Conservation (phyloP, 2,113 vertebrate genomes). For the Lota lota region DNA sequence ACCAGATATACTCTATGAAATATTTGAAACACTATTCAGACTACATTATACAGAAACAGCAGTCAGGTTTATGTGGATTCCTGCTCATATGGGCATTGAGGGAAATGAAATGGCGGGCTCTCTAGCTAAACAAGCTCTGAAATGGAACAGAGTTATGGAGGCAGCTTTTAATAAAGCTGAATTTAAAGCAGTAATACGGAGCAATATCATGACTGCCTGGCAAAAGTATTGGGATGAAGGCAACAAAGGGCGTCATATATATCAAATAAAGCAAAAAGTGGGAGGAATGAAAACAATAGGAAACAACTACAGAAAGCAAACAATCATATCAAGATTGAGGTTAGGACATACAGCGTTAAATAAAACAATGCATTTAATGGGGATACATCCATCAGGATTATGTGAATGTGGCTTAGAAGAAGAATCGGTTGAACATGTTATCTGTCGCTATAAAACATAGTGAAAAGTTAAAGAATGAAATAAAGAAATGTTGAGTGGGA, state of each 20-base stretch:
- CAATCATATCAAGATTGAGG: neutral
- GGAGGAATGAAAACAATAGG: neutral
- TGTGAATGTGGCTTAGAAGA: neutral
- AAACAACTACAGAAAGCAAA: neutral
- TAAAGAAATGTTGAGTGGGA: no score
- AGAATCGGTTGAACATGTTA: neutral
- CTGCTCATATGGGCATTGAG: neutral
- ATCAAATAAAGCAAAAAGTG: neutral
- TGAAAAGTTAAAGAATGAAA: no score
- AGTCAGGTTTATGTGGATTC: neutral
- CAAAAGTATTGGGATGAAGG: no score
- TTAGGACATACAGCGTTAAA: neutral
- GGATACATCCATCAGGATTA: no score
- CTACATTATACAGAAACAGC: neutral
- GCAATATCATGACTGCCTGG: no score
- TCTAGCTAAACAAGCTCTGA: no score
- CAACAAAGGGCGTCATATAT: neutral
- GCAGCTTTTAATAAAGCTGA: no score
- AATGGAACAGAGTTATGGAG: no score
- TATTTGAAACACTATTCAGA: neutral
- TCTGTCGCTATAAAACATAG: neutral
- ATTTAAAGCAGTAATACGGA: no score
- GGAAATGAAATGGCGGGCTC: no score
- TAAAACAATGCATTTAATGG: neutral
- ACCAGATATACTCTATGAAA: neutral